phyloP scores from a whole-genome alignment of 2,888 invertebrate species.

The Pyrrhia umbra region DNA sequence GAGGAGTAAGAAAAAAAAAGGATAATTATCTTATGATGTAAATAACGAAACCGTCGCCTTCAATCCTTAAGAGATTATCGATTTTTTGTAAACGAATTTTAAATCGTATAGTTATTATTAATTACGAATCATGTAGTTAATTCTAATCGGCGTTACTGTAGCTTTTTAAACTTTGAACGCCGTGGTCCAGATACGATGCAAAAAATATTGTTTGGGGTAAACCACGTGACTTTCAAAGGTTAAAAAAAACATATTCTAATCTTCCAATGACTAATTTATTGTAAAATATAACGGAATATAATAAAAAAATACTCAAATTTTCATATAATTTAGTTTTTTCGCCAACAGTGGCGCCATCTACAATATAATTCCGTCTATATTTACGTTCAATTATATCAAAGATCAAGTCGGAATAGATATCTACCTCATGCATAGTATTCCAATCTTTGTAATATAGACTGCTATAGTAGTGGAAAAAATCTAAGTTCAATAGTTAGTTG shows the following conservation, averaged over 20 bases:
- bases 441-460: slow-evolving; percentile 8
- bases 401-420: slow-evolving; percentile 37
- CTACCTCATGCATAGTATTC: slow-evolving; percentile 57
- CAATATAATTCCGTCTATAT: slow-evolving; percentile 36
- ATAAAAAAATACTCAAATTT: not conserved
- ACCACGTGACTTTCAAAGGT: not conserved
- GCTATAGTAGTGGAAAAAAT: slow-evolving; percentile 19
- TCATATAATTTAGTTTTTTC: not conserved
- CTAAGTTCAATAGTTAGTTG: too few species aligned
- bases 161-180: not conserved
- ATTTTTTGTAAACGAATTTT: slow-evolving; percentile 21
- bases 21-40: slow-evolving; percentile 10
- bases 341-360: not conserved
- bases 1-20: not conserved
- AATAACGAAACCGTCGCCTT: slow-evolving; percentile 32
- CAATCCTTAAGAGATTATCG: slow-evolving; percentile 15
- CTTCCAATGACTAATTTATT: not conserved
- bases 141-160: slow-evolving; percentile 12
- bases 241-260: too few species aligned
- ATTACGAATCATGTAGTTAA: slow-evolving; percentile 16
- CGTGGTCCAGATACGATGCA: not conserved
- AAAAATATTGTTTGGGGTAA: not conserved
- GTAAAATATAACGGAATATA: not conserved
- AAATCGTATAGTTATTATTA: slow-evolving; percentile 12
- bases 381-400: slow-evolving; percentile 46